These are phyloP conservation scores for Ramazzottius varieornatus DNA, from an alignment of 2,888 invertebrate species.

Conservation along the genomic window DNA sequence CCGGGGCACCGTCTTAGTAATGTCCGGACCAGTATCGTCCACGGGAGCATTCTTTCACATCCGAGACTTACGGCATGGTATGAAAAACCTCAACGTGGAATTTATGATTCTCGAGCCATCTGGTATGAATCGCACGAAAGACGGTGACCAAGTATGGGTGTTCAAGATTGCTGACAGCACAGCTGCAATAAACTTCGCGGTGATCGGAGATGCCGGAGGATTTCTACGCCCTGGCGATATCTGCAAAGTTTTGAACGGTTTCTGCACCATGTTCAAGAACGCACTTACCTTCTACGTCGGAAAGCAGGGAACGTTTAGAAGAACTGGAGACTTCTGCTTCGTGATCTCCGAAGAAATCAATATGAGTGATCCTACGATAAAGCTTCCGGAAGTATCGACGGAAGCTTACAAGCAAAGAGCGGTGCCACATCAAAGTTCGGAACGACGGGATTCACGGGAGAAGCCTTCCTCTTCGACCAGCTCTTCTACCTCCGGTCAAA, in stretches of 20 bases:
- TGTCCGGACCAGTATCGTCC: too few relatives aligned
- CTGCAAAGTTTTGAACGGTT: neutral
- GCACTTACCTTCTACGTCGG: neutral
- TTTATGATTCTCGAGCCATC: neutral
- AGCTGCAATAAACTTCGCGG: neutral
- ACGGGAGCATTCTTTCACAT: neutral
- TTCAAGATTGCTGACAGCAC: neutral
- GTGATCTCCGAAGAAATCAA: neutral
- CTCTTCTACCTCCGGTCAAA: too few relatives aligned
- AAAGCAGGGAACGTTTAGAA: neutral
- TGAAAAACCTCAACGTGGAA: neutral
- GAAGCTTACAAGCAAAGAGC: too few relatives aligned
- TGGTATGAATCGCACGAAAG: neutral
- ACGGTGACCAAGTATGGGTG: neutral
- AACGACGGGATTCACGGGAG: too few relatives aligned
- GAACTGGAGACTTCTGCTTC: neutral
- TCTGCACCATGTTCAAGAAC: neutral
- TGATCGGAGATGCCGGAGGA: neutral
- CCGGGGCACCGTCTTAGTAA: too few relatives aligned
- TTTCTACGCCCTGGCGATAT: neutral
- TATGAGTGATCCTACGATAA: too few relatives aligned
- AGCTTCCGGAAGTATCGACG: too few relatives aligned
- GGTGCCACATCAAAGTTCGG: too few relatives aligned
- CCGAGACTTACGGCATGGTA: neutral
- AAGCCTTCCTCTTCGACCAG: too few relatives aligned